Base-by-base conservation (phyloP, 2,888 invertebrate genomes). In the Girardia tigrina region DNA sequence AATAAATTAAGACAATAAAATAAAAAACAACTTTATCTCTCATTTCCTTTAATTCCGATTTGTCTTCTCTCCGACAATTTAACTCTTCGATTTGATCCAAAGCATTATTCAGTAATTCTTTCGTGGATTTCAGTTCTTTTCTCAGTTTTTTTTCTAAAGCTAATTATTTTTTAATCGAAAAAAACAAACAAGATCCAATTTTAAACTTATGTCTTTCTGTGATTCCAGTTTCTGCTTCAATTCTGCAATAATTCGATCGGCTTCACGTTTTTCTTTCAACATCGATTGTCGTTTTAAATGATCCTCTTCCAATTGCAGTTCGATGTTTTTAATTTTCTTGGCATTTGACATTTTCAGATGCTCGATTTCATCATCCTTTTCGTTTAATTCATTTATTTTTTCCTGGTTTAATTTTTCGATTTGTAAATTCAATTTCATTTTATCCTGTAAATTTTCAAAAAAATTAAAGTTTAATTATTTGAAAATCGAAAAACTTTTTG, bases 31-130 rank as follows among this genome's bases (percentile, higher is more conserved):
- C 56, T n/a, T 56, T 56, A n/a, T 56, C 56, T 56, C n/a, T 56
- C 4, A 56, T n/a, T n/a, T 56, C 56, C 23, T 56, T 56, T 4
- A 56, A 56, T 16, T 56, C 56, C n/a, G 23, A 56, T 56, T 56
- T 56, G 23, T 16, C 23, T 20, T 56, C 56, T 56, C 23, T 56
- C 2, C 56, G 56, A 8, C 8, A 12, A 6, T 56, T 56, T 2
- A 56, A 16, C 6, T 56, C 56, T n/a, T 56, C 56, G 23, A 56
- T 56, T 56, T 56, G 56, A 56, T 56, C 56, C 23, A 56, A 16
- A 0, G 94, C 92, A 83, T 95, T 94, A 79, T 91, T 89, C 0
- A 94, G 86, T 76, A 94, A 84, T 0, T 92, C 94, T 81, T 91
- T 90, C 78, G 93, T 93, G 82, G 91, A 88, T 82, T 91, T 90